phyloP scores from a whole-genome alignment of 2,797 vertebrate species.

The Galaxias olidus region DNA sequence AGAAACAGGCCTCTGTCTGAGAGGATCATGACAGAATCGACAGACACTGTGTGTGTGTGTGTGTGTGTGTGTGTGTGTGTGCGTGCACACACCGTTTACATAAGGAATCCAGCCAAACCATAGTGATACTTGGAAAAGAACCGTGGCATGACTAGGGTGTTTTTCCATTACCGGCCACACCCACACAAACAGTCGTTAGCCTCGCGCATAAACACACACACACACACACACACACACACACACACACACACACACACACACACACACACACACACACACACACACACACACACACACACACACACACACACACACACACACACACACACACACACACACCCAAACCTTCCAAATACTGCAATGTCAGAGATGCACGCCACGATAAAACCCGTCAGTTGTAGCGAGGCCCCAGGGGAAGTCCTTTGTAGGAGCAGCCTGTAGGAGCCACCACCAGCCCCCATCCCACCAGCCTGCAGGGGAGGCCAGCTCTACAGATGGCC shows the following conservation, averaged over 20 bases:
- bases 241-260: neutral
- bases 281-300: too few species aligned
- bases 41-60: neutral
- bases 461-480: too few species aligned
- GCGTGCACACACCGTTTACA: neutral
- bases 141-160: too few species aligned
- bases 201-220: neutral
- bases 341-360: neutral
- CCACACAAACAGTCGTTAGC: slow-evolving; percentile 10
- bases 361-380: neutral
- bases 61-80: slow-evolving; percentile 17
- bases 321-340: neutral
- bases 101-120: too few species aligned
- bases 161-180: neutral
- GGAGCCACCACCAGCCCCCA: too few species aligned
- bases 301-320: too few species aligned
- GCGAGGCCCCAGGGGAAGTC: too few species aligned
- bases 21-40: neutral
- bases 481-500: too few species aligned
- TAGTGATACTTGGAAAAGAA: too few species aligned
- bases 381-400: too few species aligned
- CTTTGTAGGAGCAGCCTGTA: too few species aligned
- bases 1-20: neutral
- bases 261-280: too few species aligned
- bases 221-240: neutral